phyloP scores from a whole-genome alignment of 2,113 vertebrate genomes.

The Tinamus guttatus region DNA sequence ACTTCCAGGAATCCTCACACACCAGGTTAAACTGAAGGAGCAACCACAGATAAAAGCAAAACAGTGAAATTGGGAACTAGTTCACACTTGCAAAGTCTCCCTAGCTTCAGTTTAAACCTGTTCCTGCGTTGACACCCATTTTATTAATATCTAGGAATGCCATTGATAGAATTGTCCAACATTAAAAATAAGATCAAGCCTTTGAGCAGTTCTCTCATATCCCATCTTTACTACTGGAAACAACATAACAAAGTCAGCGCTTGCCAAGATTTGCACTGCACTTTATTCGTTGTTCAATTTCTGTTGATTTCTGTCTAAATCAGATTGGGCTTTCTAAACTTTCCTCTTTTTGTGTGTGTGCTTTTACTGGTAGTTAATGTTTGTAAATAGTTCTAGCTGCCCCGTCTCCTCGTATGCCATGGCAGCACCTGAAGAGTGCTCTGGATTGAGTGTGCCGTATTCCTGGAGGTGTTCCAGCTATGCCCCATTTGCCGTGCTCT shows the following conservation, averaged over 20 bases:
- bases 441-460: not conserved
- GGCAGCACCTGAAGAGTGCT: not conserved
- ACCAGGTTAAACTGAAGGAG: slow-evolving; percentile 91
- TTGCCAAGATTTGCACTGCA: not conserved
- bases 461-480: not conserved
- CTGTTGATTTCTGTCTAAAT: too few species aligned
- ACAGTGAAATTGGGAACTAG: not conserved
- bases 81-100: not conserved
- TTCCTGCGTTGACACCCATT: not conserved
- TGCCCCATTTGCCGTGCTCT: accelerated
- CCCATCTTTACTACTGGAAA: not conserved
- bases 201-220: not conserved
- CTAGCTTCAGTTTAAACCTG: not conserved
- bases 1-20: slow-evolving; percentile 89
- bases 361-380: not conserved
- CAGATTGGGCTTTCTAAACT: not conserved
- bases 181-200: not conserved
- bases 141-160: not conserved
- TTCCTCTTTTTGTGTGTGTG: too few species aligned
- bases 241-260: not conserved
- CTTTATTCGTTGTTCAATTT: not conserved
- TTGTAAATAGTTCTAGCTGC: not conserved
- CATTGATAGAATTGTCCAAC: not conserved
- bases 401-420: not conserved
- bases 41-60: not conserved